Evolutionary conservation across 2,113 vertebrate genomes (phyloP).

Genomic region (Orthonyx spaldingii): DNA sequence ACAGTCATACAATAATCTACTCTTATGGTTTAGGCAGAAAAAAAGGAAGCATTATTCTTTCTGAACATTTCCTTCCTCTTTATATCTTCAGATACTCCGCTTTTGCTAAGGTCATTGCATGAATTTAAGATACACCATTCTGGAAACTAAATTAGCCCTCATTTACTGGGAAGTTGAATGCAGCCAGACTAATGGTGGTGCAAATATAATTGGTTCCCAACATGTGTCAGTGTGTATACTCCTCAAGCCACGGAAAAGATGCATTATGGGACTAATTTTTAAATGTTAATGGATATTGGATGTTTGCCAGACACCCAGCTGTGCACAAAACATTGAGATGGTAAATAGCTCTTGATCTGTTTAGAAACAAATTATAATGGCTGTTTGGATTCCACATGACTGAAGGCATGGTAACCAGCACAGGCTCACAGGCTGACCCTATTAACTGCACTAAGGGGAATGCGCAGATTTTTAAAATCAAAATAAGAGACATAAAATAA

Average conservation of each 20-base stretch:
- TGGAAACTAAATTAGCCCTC: slow-evolving; percentile 77
- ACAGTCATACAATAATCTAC: background rate
- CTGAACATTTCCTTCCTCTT: slow-evolving; percentile 51
- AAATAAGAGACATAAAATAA: slow-evolving; percentile 57
- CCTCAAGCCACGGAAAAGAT: slow-evolving; percentile 75
- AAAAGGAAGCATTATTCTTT: slow-evolving; percentile 37
- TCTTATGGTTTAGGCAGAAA: background rate
- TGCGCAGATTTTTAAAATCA: slow-evolving; percentile 39
- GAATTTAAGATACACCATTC: slow-evolving; percentile 72
- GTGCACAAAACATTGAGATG: slow-evolving; percentile 79
- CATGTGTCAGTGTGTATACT: slow-evolving; percentile 75
- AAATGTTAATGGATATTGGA: slow-evolving; percentile 84
- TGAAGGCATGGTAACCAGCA: slow-evolving; percentile 72
- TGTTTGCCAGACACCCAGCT: slow-evolving; percentile 82
- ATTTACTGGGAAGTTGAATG: slow-evolving; percentile 75
- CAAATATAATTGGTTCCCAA: slow-evolving; percentile 79
- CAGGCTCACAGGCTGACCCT: slow-evolving; percentile 69
- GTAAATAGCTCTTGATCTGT: slow-evolving; percentile 85
- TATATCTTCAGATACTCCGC: slow-evolving; percentile 53
- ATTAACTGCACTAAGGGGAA: slow-evolving; percentile 66
- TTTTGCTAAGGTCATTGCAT: slow-evolving; percentile 69
- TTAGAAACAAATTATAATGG: slow-evolving; percentile 83
- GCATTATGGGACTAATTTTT: slow-evolving; percentile 84
- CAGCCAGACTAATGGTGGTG: slow-evolving; percentile 74
- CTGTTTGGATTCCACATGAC: slow-evolving; percentile 76